Conservation (phyloP, 92 coral and sea anemone species). For the Pocillopora grandis region DNA sequence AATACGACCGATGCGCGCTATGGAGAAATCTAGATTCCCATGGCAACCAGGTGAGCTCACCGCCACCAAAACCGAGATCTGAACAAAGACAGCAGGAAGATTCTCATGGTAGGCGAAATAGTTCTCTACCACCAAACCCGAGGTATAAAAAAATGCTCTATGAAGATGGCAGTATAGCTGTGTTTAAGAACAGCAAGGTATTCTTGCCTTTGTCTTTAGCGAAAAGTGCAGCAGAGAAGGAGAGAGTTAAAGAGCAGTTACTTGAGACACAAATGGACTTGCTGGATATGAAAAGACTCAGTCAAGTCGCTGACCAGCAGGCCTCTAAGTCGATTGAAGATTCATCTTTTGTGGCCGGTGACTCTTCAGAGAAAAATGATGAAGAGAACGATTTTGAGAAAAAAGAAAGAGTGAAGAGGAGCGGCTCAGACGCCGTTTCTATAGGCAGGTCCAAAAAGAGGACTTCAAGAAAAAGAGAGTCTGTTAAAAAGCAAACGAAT, state of each 20-base stretch:
- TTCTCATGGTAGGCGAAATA: conserved; percentile 74
- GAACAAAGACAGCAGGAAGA: conserved; percentile 73
- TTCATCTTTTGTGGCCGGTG: not conserved
- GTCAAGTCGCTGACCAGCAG: conserved; percentile 5
- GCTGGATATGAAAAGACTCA: conserved; percentile 15
- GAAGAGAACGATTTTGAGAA: conserved; percentile 17
- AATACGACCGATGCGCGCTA: conserved; percentile 63
- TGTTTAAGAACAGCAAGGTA: conserved; percentile 49
- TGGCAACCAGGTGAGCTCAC: conserved; percentile 53
- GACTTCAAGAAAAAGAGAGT: not conserved
- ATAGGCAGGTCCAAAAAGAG: not conserved
- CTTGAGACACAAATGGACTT: conserved; percentile 35
- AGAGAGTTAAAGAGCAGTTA: conserved; percentile 20
- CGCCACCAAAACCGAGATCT: not conserved
- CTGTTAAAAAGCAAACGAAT: not conserved
- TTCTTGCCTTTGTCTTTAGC: conserved; percentile 38
- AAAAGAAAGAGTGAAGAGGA: conserved; percentile 18
- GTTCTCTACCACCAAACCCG: conserved; percentile 9
- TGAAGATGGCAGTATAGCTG: conserved; percentile 62
- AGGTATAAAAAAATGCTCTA: conserved; percentile 53
- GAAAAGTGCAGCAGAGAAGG: conserved; percentile 27
- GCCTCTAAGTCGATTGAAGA: not conserved
- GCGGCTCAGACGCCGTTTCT: not conserved
- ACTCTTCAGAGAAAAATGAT: not conserved
- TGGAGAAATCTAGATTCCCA: conserved; percentile 80